Evolutionary conservation across 2,888 invertebrate genomes (phyloP).

Genomic region (Rhagonycha fulva): DNA sequence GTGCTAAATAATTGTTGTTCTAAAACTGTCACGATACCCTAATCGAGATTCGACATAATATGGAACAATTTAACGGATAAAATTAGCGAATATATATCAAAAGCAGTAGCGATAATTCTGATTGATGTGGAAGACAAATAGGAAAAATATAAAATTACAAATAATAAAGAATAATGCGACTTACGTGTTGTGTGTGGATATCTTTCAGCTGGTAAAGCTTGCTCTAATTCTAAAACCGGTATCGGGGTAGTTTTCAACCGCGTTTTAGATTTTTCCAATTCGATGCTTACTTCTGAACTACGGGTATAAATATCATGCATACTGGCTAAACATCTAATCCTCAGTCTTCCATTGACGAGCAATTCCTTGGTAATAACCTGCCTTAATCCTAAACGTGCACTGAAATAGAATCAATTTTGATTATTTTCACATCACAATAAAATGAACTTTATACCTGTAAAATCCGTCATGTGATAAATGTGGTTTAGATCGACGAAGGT

Average conservation of each 20-base stretch:
- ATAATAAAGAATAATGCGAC: conserved; percentile 5
- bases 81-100: not conserved
- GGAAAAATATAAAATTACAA: not conserved
- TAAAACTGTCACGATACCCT: not conserved
- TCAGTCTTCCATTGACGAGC: conserved; percentile 47
- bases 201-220: conserved; percentile 26
- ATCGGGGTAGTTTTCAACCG: conserved; percentile 20
- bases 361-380: conserved; percentile 45
- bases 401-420: conserved; percentile 28
- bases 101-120: not conserved
- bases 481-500: conserved; percentile 33
- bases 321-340: conserved; percentile 68
- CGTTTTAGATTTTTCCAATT: conserved; percentile 56
- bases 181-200: conserved; percentile 38
- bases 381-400: conserved; percentile 47
- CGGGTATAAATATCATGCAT: conserved; percentile 70
- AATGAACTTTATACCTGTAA: conserved; percentile 25
- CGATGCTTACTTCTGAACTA: conserved; percentile 68
- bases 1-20: not conserved
- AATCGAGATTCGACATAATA: not conserved
- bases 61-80: not conserved
- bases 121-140: not conserved
- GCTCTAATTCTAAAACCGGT: conserved; percentile 26
- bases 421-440: not conserved
- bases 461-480: conserved; percentile 28